Conservation (phyloP, 2,113 vertebrate genomes). For the Engraulis encrasicolus region DNA sequence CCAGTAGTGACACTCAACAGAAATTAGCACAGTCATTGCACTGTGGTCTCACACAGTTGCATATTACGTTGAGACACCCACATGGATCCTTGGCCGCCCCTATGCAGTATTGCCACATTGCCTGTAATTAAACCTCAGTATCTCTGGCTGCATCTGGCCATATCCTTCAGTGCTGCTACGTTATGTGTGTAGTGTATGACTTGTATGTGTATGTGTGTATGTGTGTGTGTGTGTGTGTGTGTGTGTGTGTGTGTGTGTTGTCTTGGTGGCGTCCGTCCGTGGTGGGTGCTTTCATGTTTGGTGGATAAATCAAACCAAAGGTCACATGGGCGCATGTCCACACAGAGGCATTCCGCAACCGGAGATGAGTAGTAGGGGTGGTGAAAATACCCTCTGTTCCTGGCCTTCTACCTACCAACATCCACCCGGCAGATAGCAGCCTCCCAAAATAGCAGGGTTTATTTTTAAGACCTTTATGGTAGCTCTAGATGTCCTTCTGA, state of each 20-base stretch:
- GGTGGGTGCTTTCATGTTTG: not conserved
- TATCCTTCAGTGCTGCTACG: not conserved
- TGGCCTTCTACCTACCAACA: slow-evolving; percentile 52
- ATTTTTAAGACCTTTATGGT: slow-evolving; percentile 47
- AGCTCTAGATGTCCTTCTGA: slow-evolving; percentile 24
- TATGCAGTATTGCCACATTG: slow-evolving; percentile 20
- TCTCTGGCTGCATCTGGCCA: not conserved
- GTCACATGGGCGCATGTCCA: slow-evolving; percentile 63
- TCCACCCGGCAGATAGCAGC: slow-evolving; percentile 25
- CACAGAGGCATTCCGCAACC: slow-evolving; percentile 62
- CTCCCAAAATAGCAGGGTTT: slow-evolving; percentile 44
- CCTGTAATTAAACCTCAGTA: not conserved
- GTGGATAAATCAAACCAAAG: slow-evolving; percentile 39
- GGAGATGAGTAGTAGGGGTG: slow-evolving; percentile 67
- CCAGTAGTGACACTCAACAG: too few relatives aligned
- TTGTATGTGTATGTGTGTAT: too few relatives aligned
- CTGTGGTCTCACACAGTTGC: too few relatives aligned
- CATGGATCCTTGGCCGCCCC: slow-evolving; percentile 9
- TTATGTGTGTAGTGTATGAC: too few relatives aligned
- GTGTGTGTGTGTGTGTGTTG: too few relatives aligned
- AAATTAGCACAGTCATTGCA: too few relatives aligned
- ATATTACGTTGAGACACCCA: too few relatives aligned
- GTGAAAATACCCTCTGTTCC: slow-evolving; percentile 63
- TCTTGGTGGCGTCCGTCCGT: too few relatives aligned
- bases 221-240: too few relatives aligned